Base-by-base conservation (phyloP, 2,888 invertebrate species). In the Esperia sulphurella region DNA sequence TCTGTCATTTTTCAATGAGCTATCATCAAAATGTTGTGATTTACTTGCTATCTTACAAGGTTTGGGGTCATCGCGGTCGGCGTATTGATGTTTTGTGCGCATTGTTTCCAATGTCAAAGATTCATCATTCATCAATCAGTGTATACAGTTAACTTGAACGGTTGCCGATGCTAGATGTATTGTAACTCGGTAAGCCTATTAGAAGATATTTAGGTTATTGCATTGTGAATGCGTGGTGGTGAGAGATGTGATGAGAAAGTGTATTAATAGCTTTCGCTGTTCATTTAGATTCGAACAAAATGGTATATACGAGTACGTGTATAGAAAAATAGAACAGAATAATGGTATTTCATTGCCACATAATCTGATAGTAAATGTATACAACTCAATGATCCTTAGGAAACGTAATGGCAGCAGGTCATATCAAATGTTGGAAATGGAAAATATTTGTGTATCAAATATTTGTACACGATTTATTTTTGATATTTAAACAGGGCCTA, bases 121-220 rank as follows among this genome's bases (percentile, higher is more conserved):
- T 69, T 70, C 75, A 85, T 86, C 78, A 82, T 69, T 70, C 75
- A 85, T 86, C 78, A 82, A 84, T 86, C 84, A 77, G 55, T 47
- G 53, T 52, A 55, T 75, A 75, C 80, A 71, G 74, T 75, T 75
- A 79, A 60, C 54, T 50, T 59, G 53, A 54, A 61, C 59, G 57
- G 67, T 57, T 75, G 65, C 59, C 54, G 60, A 61, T 61, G 60
- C 52, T 9, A 38, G 49, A 45, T 50, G 52, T 55, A 58, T 59
- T 61, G 51, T 55, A 46, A 51, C 54, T 53, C 43, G 41, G 51
- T 52, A 45, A 55, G 55, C 53, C 51, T 54, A 57, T 54, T 46
- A 51, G 46, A 44, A 46, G 44, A 53, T 53, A 57, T 57, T 57
- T 56, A 52, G 59, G 58, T 62, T 58, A 56, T 58, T 49, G 51